Base-by-base conservation (phyloP, 2,888 invertebrate genomes). In the Drosophila mercatorum region DNA sequence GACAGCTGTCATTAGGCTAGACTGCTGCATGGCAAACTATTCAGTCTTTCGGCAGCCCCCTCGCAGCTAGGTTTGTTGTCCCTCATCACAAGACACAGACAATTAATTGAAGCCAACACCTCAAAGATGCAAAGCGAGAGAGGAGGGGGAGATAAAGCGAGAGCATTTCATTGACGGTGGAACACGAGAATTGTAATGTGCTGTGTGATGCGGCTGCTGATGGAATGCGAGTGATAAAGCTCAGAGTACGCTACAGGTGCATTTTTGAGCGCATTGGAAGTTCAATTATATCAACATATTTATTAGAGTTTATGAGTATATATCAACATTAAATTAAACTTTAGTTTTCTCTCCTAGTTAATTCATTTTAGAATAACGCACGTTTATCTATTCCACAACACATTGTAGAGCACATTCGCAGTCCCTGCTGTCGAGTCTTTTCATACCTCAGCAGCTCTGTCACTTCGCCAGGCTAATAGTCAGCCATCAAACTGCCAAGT, bases 1-100 rank as follows among this genome's bases (percentile, higher is more conserved):
- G 85, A 85, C 85, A 85, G 88, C 88, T 85, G 88, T 85, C 88
- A 79, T 78, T 87, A 83, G 43, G 55, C 58, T 53, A 79, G 86
- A 75, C 57, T 73, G 68, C 72, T 74, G 78, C 62, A 49, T 57
- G 68, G 44, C 26, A 55, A 38, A 38, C 52, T 38, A 22, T 38
- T 38, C 26, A 5, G 38, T 26, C 5, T 26, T 22, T 7, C 17
- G 34, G 10, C 38, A 26, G 46, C n/a, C 38, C 22, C 14, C 41
- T 40, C 11, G 17, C 41, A 40, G 40, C 46, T 68, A 59, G 38
- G 31, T 28, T 38, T 66, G 52, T 59, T 64, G 59, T 46, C 46
- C 31, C 22, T 41, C 62, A 69, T 55, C 72, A 68, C 58, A 64
- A 68, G 68, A 62, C 68, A 49, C 74, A 67, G 78, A 71, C 83